phyloP scores from a whole-genome alignment of 2,797 vertebrate species.

The Distichodus sexfasciatus region DNA sequence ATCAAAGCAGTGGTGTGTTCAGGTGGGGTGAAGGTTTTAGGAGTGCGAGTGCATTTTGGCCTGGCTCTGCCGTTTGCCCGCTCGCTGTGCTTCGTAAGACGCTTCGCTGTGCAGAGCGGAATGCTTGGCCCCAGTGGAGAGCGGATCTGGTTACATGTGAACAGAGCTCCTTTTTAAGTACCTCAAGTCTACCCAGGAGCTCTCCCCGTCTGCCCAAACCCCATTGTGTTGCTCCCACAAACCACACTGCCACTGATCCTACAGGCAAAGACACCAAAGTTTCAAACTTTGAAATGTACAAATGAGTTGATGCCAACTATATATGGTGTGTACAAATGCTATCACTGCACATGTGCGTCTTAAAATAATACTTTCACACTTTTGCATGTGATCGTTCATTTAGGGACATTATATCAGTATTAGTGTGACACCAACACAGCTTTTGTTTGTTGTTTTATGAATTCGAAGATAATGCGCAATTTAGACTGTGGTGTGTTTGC shows the following conservation, averaged over 20 bases:
- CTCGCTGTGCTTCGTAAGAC: slow-evolving; percentile 59
- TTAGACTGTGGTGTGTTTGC: too few relatives aligned
- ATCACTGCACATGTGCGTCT: too few relatives aligned
- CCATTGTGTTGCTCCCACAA: slow-evolving; percentile 67
- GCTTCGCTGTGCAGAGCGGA: slow-evolving; percentile 65
- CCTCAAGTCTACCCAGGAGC: slow-evolving; percentile 73
- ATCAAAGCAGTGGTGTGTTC: slow-evolving; percentile 21
- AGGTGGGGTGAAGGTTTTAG: slow-evolving; percentile 42
- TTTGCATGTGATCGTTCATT: too few relatives aligned
- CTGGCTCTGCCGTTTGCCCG: slow-evolving; percentile 54
- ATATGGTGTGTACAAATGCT: too few relatives aligned
- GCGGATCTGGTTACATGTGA: slow-evolving; percentile 76
- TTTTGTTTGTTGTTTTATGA: too few relatives aligned
- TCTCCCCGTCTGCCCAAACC: slow-evolving; percentile 65
- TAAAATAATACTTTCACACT: too few relatives aligned
- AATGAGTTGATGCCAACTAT: too few relatives aligned
- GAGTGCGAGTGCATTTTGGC: slow-evolving; percentile 45
- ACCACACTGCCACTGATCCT: slow-evolving; percentile 40
- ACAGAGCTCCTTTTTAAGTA: slow-evolving; percentile 81
- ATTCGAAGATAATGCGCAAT: too few relatives aligned
- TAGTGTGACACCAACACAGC: too few relatives aligned
- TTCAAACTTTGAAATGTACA: neutral
- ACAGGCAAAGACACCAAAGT: slow-evolving; percentile 27
- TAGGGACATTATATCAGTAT: too few relatives aligned
- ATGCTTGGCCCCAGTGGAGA: slow-evolving; percentile 71